phyloP scores from a whole-genome alignment of 2,113 vertebrate species.

The Megaceryle torquata region DNA sequence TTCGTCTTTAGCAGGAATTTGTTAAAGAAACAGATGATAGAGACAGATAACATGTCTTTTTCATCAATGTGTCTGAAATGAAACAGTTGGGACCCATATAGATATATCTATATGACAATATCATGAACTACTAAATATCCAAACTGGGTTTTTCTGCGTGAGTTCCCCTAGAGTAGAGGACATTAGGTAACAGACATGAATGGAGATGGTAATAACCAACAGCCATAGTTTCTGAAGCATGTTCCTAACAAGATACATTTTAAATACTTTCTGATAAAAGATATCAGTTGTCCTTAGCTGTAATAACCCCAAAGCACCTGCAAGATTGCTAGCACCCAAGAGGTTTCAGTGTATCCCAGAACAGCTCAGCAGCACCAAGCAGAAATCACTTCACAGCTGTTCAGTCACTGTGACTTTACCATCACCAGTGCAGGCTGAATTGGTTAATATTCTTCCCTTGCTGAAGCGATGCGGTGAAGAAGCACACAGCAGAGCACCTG shows the following conservation, averaged over 20 bases:
- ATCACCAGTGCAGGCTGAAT: not conserved
- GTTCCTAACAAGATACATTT: not conserved
- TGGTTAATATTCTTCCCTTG: not conserved
- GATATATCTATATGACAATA: not conserved
- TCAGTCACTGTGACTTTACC: not conserved
- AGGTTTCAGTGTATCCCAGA: not conserved
- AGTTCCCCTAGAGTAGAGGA: not conserved
- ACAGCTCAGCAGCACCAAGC: not conserved
- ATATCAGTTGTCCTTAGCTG: not conserved
- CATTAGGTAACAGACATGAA: not conserved
- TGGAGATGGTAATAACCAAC: not conserved
- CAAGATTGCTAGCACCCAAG: not conserved
- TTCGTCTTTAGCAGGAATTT: not conserved
- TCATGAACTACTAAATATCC: not conserved
- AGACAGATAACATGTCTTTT: not conserved
- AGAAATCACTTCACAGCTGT: not conserved
- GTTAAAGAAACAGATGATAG: not conserved
- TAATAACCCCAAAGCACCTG: not conserved
- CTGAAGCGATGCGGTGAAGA: not conserved
- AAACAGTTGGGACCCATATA: not conserved
- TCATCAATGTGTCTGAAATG: not conserved
- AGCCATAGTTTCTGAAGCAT: not conserved
- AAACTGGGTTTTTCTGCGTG: not conserved
- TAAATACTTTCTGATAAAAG: not conserved
- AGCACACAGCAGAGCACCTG: not conserved